Conservation (phyloP, 2,113 vertebrate species). For the Laterallus jamaicensis region DNA sequence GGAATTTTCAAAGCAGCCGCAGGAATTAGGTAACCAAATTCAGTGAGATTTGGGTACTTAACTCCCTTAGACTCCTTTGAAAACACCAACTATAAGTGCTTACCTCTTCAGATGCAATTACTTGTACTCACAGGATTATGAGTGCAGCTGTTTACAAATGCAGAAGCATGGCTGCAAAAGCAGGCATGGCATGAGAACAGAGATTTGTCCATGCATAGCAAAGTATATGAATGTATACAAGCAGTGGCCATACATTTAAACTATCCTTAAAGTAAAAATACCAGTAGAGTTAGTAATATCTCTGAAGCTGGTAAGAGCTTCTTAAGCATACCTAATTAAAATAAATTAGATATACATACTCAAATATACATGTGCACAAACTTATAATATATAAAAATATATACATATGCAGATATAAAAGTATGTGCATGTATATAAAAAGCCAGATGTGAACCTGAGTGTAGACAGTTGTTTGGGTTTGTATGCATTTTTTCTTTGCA, state of each 20-base stretch:
- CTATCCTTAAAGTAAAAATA: slow-evolving; percentile 44
- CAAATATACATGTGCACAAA: slow-evolving; percentile 8
- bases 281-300: slow-evolving; percentile 29
- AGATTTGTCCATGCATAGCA: slow-evolving; percentile 11
- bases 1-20: slow-evolving; percentile 63
- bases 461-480: background rate
- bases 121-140: slow-evolving; percentile 20
- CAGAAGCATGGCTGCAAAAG: slow-evolving; percentile 25
- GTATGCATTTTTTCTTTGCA: background rate
- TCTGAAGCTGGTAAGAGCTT: background rate
- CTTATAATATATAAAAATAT: background rate
- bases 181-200: slow-evolving; percentile 60
- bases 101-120: slow-evolving; percentile 42
- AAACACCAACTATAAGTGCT: slow-evolving; percentile 37
- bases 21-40: slow-evolving; percentile 62
- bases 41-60: slow-evolving; percentile 23
- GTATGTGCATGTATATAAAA: background rate
- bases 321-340: slow-evolving; percentile 39
- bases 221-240: background rate
- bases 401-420: background rate
- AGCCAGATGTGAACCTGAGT: background rate
- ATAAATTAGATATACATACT: background rate
- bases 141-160: slow-evolving; percentile 48
- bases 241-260: slow-evolving; percentile 30
- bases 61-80: slow-evolving; percentile 44